Percentiles rank a stretch among this genome's conserved stretches.
phyloP scores from a whole-genome alignment of 2,113 vertebrate genomes.

The Danionella cerebrum region DNA sequence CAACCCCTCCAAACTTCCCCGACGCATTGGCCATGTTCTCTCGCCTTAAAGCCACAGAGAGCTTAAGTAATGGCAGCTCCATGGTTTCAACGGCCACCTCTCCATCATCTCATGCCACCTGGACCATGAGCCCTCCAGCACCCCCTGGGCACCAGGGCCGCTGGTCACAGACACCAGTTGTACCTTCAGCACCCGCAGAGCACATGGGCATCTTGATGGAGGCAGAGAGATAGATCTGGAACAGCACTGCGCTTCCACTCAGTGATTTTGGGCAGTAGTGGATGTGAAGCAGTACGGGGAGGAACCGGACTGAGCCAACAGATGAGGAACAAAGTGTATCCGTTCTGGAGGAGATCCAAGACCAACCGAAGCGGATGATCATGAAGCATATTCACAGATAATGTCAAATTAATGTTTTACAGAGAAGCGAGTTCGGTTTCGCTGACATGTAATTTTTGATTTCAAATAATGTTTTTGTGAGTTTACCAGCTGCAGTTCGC shows the following conservation, averaged over 20 bases:
- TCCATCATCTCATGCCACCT: constrained; percentile 56
- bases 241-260: constrained; percentile 1
- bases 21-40: constrained; percentile 81
- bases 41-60: constrained; percentile 75
- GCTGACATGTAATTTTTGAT: too few relatives aligned
- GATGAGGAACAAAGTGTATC: background rate
- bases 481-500: background rate
- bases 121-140: constrained; percentile 51
- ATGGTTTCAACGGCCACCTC: constrained; percentile 66
- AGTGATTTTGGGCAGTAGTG: background rate
- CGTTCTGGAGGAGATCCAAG: background rate
- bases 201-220: constrained; percentile 70
- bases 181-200: constrained; percentile 55
- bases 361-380: background rate
- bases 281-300: background rate
- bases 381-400: constrained; percentile 4
- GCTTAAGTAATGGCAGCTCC: constrained; percentile 60
- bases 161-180: constrained; percentile 61
- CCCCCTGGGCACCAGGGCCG: constrained; percentile 53
- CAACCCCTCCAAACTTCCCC: constrained; percentile 80
- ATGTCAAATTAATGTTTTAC: constrained; percentile 7
- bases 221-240: constrained; percentile 73
- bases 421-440: background rate
- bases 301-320: background rate
- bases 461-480: background rate